Evolutionary conservation across 2,113 vertebrate genomes (phyloP).

Genomic region (Phalacrocorax aristotelis): DNA sequence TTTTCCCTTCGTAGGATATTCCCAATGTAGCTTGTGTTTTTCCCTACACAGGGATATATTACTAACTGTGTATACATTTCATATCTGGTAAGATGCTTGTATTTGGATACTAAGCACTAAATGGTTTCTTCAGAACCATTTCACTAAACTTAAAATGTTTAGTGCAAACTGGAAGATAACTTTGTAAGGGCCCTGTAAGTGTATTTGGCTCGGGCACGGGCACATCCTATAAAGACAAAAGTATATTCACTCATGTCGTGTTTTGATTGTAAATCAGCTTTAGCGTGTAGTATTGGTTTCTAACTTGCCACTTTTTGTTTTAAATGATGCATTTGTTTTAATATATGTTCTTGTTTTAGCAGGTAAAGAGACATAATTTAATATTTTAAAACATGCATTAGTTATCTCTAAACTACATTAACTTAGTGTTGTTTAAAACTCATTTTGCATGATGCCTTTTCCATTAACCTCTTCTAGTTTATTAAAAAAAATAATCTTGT

Average conservation of each 20-base stretch:
- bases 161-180: neutral
- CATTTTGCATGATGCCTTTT: constrained; percentile 74
- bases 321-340: constrained; percentile 81
- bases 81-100: neutral
- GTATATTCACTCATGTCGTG: constrained; percentile 34
- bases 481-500: constrained; percentile 41
- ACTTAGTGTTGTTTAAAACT: constrained; percentile 70
- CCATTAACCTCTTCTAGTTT: constrained; percentile 71
- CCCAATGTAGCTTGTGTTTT: neutral
- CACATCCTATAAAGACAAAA: constrained; percentile 24
- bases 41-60: neutral
- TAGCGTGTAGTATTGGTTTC: constrained; percentile 67
- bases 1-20: neutral
- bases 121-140: neutral
- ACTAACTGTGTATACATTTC: neutral
- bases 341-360: constrained; percentile 88
- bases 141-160: neutral
- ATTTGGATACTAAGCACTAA: neutral
- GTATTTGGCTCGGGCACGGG: neutral
- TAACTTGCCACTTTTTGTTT: constrained; percentile 72
- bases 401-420: constrained; percentile 73
- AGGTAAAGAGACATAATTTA: constrained; percentile 83
- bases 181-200: neutral
- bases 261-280: constrained; percentile 69
- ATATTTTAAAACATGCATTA: constrained; percentile 66